phyloP scores from a whole-genome alignment of 2,888 invertebrate genomes.

The Linnaemya vulpina region DNA sequence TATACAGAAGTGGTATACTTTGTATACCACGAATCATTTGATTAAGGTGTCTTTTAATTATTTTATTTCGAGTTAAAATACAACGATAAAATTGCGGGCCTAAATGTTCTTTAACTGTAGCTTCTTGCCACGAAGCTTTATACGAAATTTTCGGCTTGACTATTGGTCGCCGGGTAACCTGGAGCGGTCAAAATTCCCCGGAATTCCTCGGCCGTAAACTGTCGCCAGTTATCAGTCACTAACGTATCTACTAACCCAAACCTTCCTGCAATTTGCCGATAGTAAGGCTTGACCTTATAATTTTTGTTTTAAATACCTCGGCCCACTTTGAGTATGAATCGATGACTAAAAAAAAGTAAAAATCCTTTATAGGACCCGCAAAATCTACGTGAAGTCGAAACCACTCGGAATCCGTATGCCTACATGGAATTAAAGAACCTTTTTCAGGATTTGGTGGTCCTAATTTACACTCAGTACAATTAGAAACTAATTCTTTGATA shows the following conservation, averaged over 20 bases:
- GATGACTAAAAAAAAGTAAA: constrained; percentile 47
- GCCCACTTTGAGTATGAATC: constrained; percentile 61
- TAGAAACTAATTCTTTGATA: constrained; percentile 55
- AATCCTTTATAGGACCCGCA: constrained; percentile 67
- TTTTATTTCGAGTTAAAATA: too few species aligned
- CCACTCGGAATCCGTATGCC: constrained; percentile 56
- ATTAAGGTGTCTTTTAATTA: too few species aligned
- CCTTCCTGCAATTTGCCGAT: constrained; percentile 62
- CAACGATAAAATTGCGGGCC: too few species aligned
- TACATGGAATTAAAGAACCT: constrained; percentile 65
- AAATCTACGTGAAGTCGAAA: constrained; percentile 64
- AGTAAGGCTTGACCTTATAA: constrained; percentile 64
- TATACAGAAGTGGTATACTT: too few species aligned
- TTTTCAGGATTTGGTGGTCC: constrained; percentile 67
- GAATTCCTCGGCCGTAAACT: too few species aligned
- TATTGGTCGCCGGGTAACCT: too few species aligned
- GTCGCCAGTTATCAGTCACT: too few species aligned
- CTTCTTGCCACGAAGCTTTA: too few species aligned
- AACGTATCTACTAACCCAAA: constrained; percentile 60
- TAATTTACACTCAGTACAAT: constrained; percentile 64
- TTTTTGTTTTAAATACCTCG: constrained; percentile 71
- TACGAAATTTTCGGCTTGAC: too few species aligned
- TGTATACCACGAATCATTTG: too few species aligned
- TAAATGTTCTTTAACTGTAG: too few species aligned
- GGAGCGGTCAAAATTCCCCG: too few species aligned